phyloP scores from a whole-genome alignment of 1,140 invertebrate species.

The Adoxophyes honmai region DNA sequence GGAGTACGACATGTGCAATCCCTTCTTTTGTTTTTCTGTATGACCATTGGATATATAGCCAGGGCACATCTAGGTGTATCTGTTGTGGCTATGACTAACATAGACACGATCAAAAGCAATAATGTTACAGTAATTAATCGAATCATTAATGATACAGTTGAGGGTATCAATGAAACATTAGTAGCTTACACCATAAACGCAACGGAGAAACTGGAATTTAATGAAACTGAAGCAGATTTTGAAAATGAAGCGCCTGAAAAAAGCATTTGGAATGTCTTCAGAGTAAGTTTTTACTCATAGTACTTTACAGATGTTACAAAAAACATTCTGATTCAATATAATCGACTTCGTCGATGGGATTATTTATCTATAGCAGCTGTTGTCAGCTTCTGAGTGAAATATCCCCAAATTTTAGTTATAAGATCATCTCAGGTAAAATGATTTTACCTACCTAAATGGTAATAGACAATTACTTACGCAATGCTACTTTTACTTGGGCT shows the following conservation, averaged over 20 bases:
- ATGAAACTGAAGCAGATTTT: not conserved
- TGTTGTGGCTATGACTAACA: conserved; percentile 81
- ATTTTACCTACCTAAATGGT: too few relatives aligned
- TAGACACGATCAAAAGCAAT: not conserved
- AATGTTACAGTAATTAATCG: not conserved
- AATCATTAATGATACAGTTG: not conserved
- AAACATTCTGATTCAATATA: too few relatives aligned
- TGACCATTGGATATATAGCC: conserved; percentile 79
- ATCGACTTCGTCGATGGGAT: too few relatives aligned
- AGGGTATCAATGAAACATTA: not conserved
- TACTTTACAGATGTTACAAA: not conserved
- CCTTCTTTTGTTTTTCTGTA: conserved; percentile 78
- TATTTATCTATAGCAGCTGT: too few relatives aligned
- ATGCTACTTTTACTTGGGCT: too few relatives aligned
- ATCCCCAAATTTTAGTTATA: too few relatives aligned
- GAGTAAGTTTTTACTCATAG: conserved; percentile 6
- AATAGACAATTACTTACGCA: too few relatives aligned
- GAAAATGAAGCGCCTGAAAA: not conserved
- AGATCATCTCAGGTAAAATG: too few relatives aligned
- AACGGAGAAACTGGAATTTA: not conserved
- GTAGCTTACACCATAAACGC: not conserved
- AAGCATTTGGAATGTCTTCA: conserved; percentile 13
- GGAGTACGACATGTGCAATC: conserved; percentile 81
- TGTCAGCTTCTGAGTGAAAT: too few relatives aligned
- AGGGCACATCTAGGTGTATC: conserved; percentile 81